Evolutionary conservation across 2,113 vertebrate species (phyloP).

Genomic region (Falcunculus frontatus): DNA sequence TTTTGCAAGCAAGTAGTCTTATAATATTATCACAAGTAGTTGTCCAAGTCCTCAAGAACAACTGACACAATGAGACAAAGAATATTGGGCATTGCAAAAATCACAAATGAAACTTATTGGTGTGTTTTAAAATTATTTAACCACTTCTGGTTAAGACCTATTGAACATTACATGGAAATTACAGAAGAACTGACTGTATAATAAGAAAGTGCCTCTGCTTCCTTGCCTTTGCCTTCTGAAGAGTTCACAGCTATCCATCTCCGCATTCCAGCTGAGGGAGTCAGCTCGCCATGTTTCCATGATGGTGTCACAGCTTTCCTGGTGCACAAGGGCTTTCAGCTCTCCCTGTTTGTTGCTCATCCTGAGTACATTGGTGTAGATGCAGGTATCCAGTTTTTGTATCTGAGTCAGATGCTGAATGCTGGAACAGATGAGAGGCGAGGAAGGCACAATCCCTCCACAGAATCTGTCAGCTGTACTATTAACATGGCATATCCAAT

Average conservation of each 20-base stretch:
- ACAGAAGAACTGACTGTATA: not conserved
- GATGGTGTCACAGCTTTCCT: not conserved
- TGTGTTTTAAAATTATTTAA: not conserved
- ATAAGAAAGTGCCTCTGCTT: not conserved
- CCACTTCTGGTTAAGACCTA: not conserved
- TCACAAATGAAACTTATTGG: rapidly evolving
- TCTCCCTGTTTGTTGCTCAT: not conserved
- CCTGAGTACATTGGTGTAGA: rapidly evolving
- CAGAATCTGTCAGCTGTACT: not conserved
- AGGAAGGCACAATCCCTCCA: not conserved
- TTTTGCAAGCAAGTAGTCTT: not conserved
- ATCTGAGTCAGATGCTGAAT: not conserved
- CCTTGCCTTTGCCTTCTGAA: not conserved
- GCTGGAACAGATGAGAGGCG: not conserved
- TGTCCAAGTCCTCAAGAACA: not conserved
- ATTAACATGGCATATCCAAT: not conserved
- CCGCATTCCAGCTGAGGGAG: not conserved
- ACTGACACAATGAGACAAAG: not conserved
- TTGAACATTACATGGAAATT: not conserved
- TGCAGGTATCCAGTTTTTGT: too few species aligned
- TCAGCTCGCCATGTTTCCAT: not conserved
- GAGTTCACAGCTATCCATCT: not conserved
- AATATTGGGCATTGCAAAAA: not conserved
- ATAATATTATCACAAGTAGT: not conserved
- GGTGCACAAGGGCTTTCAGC: not conserved